Conservation (phyloP, 2,113 vertebrate genomes). For the Monopterus albus region DNA sequence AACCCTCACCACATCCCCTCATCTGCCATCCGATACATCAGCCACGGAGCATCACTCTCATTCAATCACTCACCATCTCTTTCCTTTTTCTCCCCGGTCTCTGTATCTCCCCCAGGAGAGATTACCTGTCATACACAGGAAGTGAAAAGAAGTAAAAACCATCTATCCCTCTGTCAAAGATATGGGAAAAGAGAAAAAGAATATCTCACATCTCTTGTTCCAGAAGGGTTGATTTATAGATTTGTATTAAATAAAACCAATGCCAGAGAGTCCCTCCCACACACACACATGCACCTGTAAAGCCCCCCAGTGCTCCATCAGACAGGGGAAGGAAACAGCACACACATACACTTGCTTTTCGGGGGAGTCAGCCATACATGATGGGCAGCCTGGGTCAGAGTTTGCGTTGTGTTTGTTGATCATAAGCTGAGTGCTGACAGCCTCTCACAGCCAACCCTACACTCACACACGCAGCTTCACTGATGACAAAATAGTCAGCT, state of each 20-base stretch:
- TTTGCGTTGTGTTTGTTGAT: constrained; percentile 80
- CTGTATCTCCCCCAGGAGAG: constrained; percentile 64
- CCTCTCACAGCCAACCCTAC: constrained; percentile 61
- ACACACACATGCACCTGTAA: constrained; percentile 53
- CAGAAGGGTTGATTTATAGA: constrained; percentile 70
- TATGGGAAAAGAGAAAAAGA: constrained; percentile 64
- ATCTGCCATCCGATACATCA: constrained; percentile 77
- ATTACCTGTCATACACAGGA: constrained; percentile 82
- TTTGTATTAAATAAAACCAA: constrained; percentile 53
- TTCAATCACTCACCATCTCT: constrained; percentile 55
- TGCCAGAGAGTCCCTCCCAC: constrained; percentile 15
- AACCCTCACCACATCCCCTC: constrained; percentile 49
- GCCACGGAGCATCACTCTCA: constrained; percentile 65
- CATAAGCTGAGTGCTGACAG: constrained; percentile 86
- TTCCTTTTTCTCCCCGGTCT: constrained; percentile 31
- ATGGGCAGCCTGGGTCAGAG: constrained; percentile 84
- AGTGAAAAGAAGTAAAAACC: constrained; percentile 59
- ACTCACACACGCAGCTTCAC: constrained; percentile 45
- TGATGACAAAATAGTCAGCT: constrained; percentile 14
- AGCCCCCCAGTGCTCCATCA: constrained; percentile 14
- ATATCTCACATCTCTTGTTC: constrained; percentile 79
- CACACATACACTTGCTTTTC: neutral
- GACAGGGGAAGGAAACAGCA: constrained; percentile 51
- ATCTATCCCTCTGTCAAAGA: constrained; percentile 70
- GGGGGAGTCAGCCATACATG: constrained; percentile 50